Percentiles rank a stretch among this genome's conserved stretches.
phyloP scores from a whole-genome alignment of 2,888 invertebrate genomes.

The Syritta pipiens region DNA sequence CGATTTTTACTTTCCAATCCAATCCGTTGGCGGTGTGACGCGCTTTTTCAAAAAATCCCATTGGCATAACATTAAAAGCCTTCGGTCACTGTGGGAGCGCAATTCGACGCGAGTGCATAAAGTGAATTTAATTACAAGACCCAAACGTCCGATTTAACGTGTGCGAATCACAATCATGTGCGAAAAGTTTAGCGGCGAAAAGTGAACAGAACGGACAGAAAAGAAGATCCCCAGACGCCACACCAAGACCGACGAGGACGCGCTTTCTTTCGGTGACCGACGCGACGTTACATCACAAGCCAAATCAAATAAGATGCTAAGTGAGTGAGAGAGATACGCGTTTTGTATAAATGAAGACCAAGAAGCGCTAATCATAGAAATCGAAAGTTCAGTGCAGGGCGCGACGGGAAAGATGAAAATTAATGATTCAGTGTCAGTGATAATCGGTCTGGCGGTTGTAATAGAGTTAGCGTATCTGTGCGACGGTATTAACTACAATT shows the following conservation, averaged over 20 bases:
- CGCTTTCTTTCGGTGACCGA: background rate
- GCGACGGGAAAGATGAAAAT: slow-evolving; percentile 47
- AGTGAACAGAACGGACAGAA: background rate
- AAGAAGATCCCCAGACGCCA: background rate
- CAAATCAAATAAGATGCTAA: slow-evolving; percentile 44
- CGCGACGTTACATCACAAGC: slow-evolving; percentile 18
- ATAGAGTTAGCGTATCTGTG: slow-evolving; percentile 46
- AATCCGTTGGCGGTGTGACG: slow-evolving; percentile 54
- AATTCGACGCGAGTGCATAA: slow-evolving; percentile 21
- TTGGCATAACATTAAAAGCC: slow-evolving; percentile 55
- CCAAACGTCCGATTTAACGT: background rate
- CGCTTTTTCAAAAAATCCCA: slow-evolving; percentile 57
- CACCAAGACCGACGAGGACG: too few relatives aligned
- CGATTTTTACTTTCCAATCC: slow-evolving; percentile 71
- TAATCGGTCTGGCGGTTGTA: slow-evolving; percentile 45
- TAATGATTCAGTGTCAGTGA: slow-evolving; percentile 49
- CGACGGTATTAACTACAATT: slow-evolving; percentile 73
- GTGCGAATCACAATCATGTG: background rate
- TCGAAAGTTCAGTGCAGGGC: slow-evolving; percentile 41
- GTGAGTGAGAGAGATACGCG: slow-evolving; percentile 2
- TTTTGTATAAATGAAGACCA: slow-evolving; percentile 28
- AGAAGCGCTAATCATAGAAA: slow-evolving; percentile 56
- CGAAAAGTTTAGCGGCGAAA: background rate
- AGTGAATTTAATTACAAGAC: background rate
- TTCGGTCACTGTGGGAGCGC: slow-evolving; percentile 58